These are phyloP conservation scores for Rattus norvegicus DNA, from an alignment of 2,113 vertebrate species.

Conservation along the genomic window DNA sequence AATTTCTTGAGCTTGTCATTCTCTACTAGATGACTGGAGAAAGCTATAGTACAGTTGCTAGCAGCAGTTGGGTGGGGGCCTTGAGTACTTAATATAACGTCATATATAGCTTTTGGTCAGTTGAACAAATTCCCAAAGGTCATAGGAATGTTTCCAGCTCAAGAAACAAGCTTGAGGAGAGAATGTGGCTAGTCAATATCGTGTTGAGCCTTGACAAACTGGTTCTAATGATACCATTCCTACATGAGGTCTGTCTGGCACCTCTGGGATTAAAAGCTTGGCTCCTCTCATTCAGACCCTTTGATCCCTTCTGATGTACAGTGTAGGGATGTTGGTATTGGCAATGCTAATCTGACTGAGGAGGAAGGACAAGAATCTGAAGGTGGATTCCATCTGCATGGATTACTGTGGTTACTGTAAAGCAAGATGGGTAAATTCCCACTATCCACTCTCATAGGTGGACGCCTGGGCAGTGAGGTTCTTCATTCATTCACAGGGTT, in stretches of 20 bases:
- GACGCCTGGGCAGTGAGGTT: background rate
- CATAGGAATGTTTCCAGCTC: background rate
- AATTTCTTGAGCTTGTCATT: background rate
- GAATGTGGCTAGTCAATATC: background rate
- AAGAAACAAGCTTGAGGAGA: conserved; percentile 24
- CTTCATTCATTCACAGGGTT: conserved; percentile 9
- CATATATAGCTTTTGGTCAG: conserved; percentile 25
- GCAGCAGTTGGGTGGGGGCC: background rate
- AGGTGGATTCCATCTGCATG: background rate
- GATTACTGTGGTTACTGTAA: background rate
- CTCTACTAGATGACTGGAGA: background rate
- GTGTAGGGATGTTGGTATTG: background rate
- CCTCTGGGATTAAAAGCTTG: background rate
- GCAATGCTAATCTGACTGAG: background rate
- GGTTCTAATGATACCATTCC: background rate
- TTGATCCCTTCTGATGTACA: accelerated
- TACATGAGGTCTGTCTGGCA: background rate
- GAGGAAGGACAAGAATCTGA: background rate
- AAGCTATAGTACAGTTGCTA: background rate
- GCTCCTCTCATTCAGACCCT: background rate
- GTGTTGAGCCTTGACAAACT: background rate
- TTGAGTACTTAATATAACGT: background rate
- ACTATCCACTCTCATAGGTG: background rate
- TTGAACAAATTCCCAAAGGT: background rate
- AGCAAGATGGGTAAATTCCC: conserved; percentile 5